Conservation (phyloP, 2,797 vertebrate species). For the Acrossocheilus wenchowensis region DNA sequence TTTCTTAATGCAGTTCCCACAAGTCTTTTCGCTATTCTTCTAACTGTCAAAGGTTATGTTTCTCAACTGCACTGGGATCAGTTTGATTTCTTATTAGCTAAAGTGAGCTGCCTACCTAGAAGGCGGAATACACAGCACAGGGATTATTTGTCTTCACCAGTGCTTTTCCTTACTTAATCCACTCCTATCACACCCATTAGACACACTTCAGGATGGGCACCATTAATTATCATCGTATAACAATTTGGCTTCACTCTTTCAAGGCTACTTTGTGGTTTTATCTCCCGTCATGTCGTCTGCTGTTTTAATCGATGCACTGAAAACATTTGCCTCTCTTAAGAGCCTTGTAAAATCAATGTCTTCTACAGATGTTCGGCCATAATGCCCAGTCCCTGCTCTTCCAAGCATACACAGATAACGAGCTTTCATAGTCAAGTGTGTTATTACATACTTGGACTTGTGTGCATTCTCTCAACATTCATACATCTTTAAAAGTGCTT, state of each 20-base stretch:
- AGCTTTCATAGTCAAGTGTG: constrained; percentile 27
- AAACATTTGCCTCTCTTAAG: constrained; percentile 21
- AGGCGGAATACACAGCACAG: background rate
- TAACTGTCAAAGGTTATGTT: constrained; percentile 4
- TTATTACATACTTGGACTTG: constrained; percentile 15
- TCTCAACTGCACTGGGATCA: background rate
- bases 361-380: constrained; percentile 19
- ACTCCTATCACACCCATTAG: constrained; percentile 13
- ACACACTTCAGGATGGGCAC: constrained; percentile 2
- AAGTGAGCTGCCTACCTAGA: background rate
- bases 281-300: constrained; percentile 11
- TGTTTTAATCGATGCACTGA: constrained; percentile 27
- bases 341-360: constrained; percentile 44
- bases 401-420: background rate
- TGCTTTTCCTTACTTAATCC: constrained; percentile 24
- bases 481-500: constrained; percentile 35
- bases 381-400: constrained; percentile 19
- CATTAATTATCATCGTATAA: constrained; percentile 20
- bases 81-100: background rate
- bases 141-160: constrained; percentile 4
- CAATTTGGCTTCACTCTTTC: constrained; percentile 24
- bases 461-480: constrained; percentile 13
- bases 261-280: constrained; percentile 15
- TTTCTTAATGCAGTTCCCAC: background rate
- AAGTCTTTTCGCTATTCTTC: background rate